phyloP scores from a whole-genome alignment of 2,797 vertebrate genomes.

The Iguana delicatissima region DNA sequence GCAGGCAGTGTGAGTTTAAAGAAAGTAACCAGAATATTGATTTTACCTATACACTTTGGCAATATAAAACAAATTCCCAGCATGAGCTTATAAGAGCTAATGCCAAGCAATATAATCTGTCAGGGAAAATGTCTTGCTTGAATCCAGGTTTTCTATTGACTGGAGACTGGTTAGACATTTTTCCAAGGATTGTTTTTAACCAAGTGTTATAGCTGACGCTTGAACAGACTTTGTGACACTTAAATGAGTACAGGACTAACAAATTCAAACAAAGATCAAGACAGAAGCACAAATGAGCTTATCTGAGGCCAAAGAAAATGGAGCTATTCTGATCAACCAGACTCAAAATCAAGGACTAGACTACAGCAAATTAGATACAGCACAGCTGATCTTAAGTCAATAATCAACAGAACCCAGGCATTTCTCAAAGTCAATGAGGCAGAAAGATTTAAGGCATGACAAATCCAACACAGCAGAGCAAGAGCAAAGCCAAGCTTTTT shows the following conservation, averaged over 20 bases:
- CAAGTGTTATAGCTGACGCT: not conserved
- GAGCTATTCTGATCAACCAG: constrained; percentile 36
- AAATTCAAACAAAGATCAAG: constrained; percentile 31
- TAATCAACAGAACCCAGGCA: constrained; percentile 38
- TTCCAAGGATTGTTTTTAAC: not conserved
- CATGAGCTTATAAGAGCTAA: not conserved
- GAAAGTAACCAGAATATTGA: not conserved
- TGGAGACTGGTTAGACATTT: constrained; percentile 4
- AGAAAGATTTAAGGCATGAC: constrained; percentile 44
- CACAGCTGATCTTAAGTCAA: constrained; percentile 29
- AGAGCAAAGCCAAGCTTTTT: constrained; percentile 30
- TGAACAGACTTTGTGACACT: constrained; percentile 22
- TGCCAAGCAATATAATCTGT: constrained; percentile 10
- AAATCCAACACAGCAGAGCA: constrained; percentile 35
- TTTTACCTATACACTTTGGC: not conserved
- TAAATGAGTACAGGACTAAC: constrained; percentile 20
- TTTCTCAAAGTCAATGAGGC: constrained; percentile 41
- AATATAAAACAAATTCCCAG: not conserved
- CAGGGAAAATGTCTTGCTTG: not conserved
- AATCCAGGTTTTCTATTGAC: constrained; percentile 11
- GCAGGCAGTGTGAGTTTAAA: not conserved
- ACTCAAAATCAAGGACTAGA: constrained; percentile 29
- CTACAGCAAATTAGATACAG: constrained; percentile 41
- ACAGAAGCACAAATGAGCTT: constrained; percentile 32
- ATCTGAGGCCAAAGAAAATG: constrained; percentile 27